phyloP scores from a whole-genome alignment of 2,113 vertebrate species.

The Meleagris gallopavo region DNA sequence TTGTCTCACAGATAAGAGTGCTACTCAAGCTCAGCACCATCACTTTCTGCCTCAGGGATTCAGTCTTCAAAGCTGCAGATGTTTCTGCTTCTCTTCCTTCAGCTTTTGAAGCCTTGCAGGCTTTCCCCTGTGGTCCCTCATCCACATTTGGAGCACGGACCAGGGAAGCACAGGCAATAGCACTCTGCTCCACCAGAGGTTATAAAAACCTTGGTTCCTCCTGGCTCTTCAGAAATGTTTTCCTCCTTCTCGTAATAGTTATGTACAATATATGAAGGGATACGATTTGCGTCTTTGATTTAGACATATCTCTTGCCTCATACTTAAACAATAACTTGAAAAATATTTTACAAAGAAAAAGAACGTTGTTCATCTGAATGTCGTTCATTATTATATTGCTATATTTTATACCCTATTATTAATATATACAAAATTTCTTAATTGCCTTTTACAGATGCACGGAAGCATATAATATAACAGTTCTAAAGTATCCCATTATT shows the following conservation, averaged over 20 bases:
- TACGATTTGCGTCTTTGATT: slow-evolving; percentile 61
- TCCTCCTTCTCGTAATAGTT: slow-evolving; percentile 58
- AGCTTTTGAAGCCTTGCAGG: background rate
- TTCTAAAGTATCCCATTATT: slow-evolving; percentile 77
- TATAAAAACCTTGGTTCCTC: slow-evolving; percentile 22
- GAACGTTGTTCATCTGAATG: slow-evolving; percentile 75
- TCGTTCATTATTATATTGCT: slow-evolving; percentile 80
- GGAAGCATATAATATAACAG: slow-evolving; percentile 78
- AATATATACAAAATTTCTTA: slow-evolving; percentile 83
- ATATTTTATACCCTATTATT: slow-evolving; percentile 82
- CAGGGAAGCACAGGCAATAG: background rate
- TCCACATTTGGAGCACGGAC: background rate
- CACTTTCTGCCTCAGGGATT: slow-evolving; percentile 28
- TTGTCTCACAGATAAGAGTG: slow-evolving; percentile 54
- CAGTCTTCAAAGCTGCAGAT: slow-evolving; percentile 48
- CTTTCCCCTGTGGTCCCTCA: slow-evolving; percentile 20
- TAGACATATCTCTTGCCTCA: slow-evolving; percentile 76
- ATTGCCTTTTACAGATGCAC: slow-evolving; percentile 80
- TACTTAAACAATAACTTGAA: slow-evolving; percentile 77
- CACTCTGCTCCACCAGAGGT: slow-evolving; percentile 25
- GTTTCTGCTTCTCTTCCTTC: slow-evolving; percentile 43
- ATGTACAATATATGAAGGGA: slow-evolving; percentile 75
- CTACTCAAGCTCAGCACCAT: slow-evolving; percentile 41
- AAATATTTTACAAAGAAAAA: slow-evolving; percentile 78
- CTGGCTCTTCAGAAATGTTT: slow-evolving; percentile 61